These are phyloP conservation scores for Petrolisthes cinctipes DNA, from an alignment of 2,888 invertebrate species.

Conservation along the genomic window DNA sequence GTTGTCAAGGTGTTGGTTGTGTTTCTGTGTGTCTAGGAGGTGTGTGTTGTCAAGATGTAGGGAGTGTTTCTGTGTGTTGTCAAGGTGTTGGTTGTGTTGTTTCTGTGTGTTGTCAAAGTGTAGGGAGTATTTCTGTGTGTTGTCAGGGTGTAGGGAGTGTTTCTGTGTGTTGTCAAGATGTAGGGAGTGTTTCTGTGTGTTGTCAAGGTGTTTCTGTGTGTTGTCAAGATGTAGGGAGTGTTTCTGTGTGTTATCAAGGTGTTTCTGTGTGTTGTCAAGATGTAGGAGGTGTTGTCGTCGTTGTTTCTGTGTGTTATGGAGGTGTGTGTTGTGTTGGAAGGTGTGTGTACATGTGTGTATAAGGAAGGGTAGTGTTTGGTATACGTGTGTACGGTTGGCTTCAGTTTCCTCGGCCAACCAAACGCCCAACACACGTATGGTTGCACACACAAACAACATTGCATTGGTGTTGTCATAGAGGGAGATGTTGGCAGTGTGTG, in stretches of 20 bases:
- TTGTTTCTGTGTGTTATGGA: no score
- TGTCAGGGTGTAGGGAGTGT: no score
- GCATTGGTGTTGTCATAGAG: constrained; percentile 30
- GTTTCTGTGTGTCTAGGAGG: constrained; percentile 41
- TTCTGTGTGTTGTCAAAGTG: no score
- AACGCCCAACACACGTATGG: constrained; percentile 76
- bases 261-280: background rate
- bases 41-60: no score
- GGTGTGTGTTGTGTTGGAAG: constrained; percentile 71
- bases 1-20: background rate
- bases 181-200: constrained; percentile 42
- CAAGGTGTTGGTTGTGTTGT: no score
- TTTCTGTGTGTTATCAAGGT: constrained; percentile 45
- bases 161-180: background rate
- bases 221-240: background rate
- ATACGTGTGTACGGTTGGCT: constrained; percentile 86
- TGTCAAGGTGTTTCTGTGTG: constrained; percentile 35
- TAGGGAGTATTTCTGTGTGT: background rate
- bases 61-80: constrained; percentile 12
- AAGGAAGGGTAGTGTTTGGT: constrained; percentile 84
- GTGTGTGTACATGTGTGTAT: constrained; percentile 85
- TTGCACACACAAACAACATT: constrained; percentile 80
- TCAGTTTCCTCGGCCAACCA: constrained; percentile 66
- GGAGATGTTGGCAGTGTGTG: constrained; percentile 46
- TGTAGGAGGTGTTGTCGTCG: background rate